A percentile compares a stretch with the other conserved stretches of the same genome.
Conservation (phyloP, 1,140 invertebrate species). For the Wasmannia auropunctata region DNA sequence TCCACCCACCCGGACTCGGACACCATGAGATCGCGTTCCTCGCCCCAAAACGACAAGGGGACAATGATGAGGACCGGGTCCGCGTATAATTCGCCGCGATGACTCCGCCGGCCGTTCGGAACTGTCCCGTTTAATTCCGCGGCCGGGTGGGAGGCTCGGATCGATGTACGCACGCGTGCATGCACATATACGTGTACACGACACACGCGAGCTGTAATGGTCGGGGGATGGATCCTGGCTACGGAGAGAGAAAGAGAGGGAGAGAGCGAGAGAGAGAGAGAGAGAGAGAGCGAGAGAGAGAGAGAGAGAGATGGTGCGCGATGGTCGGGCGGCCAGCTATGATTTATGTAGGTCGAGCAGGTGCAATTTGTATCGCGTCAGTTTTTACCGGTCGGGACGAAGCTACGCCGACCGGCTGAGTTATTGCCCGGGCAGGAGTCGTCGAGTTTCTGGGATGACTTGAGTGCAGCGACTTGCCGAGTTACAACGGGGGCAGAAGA, state of each 20-base stretch:
- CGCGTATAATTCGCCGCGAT: conserved; percentile 59
- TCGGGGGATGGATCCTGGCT: not conserved
- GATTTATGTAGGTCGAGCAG: conserved; percentile 81
- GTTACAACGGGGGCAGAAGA: not conserved
- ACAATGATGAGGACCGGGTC: conserved; percentile 38
- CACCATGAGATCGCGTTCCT: conserved; percentile 68
- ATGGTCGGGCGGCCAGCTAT: conserved; percentile 66
- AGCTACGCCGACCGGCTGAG: conserved; percentile 70
- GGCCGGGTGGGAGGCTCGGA: conserved; percentile 5
- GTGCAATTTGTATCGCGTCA: conserved; percentile 83
- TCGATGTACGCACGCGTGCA: conserved; percentile 33
- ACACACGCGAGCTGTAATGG: not conserved
- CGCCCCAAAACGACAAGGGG: conserved; percentile 42
- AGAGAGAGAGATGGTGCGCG: conserved; percentile 45
- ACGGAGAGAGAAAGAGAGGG: not conserved
- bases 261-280: conserved; percentile 18
- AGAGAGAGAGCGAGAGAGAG: conserved; percentile 15
- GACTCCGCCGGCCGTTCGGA: conserved; percentile 41
- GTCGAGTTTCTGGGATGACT: conserved; percentile 60
- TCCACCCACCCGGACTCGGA: conserved; percentile 3
- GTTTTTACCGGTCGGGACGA: conserved; percentile 76
- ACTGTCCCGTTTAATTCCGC: conserved; percentile 38
- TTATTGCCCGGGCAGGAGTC: conserved; percentile 75
- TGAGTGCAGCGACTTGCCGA: conserved; percentile 39
- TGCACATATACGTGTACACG: not conserved